Percentiles rank a stretch among this genome's conserved stretches.
phyloP scores from a whole-genome alignment of 2,888 invertebrate species.

The Sesia bembeciformis region DNA sequence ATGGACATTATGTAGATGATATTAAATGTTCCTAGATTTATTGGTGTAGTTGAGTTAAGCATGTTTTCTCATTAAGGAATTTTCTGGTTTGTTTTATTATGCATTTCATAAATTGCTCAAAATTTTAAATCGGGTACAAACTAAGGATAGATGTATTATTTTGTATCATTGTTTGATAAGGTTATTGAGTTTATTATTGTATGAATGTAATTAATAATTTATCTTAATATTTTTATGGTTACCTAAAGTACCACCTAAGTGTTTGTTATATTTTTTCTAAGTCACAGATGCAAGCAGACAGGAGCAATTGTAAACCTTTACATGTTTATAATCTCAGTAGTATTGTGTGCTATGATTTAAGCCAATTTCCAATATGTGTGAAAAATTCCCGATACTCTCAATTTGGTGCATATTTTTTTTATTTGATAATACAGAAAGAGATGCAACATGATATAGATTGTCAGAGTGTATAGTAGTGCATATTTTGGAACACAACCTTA shows the following conservation, averaged over 20 bases:
- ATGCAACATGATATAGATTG: too few relatives aligned
- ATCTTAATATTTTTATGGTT: constrained; percentile 32
- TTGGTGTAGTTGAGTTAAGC: constrained; percentile 17
- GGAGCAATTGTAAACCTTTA: too few relatives aligned
- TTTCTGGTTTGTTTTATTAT: background rate
- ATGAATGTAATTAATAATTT: background rate
- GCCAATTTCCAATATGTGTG: too few relatives aligned
- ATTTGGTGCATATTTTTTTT: too few relatives aligned
- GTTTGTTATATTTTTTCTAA: constrained; percentile 42
- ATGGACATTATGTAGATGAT: background rate
- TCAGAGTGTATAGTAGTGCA: too few relatives aligned
- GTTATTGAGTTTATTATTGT: background rate
- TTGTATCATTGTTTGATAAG: background rate
- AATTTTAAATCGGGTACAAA: constrained; percentile 33
- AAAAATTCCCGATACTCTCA: too few relatives aligned
- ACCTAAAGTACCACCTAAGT: constrained; percentile 36
- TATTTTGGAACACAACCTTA: too few relatives aligned
- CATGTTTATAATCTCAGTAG: background rate
- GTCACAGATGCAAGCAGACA: constrained; percentile 35
- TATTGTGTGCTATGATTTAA: constrained; percentile 12
- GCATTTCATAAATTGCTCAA: constrained; percentile 41
- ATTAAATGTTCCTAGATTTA: constrained; percentile 50
- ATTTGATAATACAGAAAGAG: too few relatives aligned
- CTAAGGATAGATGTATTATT: constrained; percentile 6
- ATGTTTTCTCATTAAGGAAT: background rate